Percentiles rank a stretch among this genome's conserved stretches.
phyloP scores from a whole-genome alignment of 2,888 invertebrate genomes.

The Chymomyza fuscimana region DNA sequence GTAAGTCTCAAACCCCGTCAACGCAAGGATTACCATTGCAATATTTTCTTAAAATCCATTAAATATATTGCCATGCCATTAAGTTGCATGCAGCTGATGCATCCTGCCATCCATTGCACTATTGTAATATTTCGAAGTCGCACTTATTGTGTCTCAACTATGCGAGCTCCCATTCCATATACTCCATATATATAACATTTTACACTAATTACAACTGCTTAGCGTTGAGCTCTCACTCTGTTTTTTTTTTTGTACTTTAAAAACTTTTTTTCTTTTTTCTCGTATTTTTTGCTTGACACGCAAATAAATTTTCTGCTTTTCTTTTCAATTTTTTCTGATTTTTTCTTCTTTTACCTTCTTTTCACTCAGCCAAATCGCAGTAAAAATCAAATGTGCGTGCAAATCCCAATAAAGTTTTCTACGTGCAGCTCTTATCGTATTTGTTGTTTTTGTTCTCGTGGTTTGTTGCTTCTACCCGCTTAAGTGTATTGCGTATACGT shows the following conservation, averaged over 20 bases:
- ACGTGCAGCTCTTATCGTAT: conserved; percentile 1
- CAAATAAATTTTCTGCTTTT: conserved; percentile 57
- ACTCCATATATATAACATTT: conserved; percentile 22
- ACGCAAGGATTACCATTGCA: background rate
- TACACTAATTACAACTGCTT: conserved; percentile 60
- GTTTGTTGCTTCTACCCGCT: background rate
- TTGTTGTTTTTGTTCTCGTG: conserved; percentile 13
- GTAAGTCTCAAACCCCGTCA: no score
- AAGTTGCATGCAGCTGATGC: background rate
- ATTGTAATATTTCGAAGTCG: background rate
- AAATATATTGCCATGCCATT: background rate
- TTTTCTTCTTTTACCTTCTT: background rate
- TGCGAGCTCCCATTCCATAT: background rate
- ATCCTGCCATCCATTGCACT: background rate
- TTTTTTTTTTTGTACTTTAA: background rate
- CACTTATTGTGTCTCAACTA: background rate
- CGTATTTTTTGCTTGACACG: conserved; percentile 57
- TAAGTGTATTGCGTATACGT: conserved; percentile 55
- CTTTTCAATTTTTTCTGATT: conserved; percentile 5
- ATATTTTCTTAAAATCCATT: background rate
- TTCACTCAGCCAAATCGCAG: background rate
- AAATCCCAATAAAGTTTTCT: conserved; percentile 7
- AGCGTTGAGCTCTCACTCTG: conserved; percentile 9
- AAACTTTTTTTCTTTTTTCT: conserved; percentile 38
- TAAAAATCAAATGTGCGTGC: conserved; percentile 14